Percentiles rank a stretch among this genome's conserved stretches.
Evolutionary conservation across 2,888 invertebrate genomes (phyloP).

Genomic region (Ophion costatus): DNA sequence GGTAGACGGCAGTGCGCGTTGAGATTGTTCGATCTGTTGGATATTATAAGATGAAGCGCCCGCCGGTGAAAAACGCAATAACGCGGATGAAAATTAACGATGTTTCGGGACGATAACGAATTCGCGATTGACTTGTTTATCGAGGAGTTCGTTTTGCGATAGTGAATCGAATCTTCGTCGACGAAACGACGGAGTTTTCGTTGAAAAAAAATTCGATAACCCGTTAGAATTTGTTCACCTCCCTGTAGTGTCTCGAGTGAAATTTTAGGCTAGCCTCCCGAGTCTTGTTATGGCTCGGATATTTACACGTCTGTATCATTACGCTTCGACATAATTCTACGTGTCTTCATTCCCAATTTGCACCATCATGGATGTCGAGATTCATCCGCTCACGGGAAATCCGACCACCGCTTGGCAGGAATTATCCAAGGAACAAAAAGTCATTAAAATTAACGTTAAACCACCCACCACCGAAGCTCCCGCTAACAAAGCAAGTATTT

Average conservation of each 20-base stretch:
- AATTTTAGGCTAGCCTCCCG: conserved; percentile 25
- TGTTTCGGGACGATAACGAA: conserved; percentile 42
- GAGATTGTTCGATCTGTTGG: background rate
- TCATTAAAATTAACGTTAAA: conserved; percentile 88
- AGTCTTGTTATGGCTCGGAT: background rate
- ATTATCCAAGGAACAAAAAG: conserved; percentile 87
- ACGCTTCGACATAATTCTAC: conserved; percentile 1
- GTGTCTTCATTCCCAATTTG: conserved; percentile 2
- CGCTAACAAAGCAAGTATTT: conserved; percentile 84
- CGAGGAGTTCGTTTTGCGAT: conserved; percentile 65
- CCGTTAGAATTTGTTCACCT: background rate
- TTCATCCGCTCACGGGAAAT: conserved; percentile 87
- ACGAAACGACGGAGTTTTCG: background rate
- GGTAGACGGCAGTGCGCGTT: conserved; percentile 11
- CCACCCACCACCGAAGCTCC: conserved; percentile 86
- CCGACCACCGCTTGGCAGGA: conserved; percentile 91
- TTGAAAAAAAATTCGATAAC: background rate
- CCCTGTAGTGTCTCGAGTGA: background rate
- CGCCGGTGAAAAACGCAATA: conserved; percentile 25
- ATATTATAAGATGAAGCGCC: conserved; percentile 47
- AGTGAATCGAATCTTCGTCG: conserved; percentile 11
- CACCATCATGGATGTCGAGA: conserved; percentile 79
- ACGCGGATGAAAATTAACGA: conserved; percentile 28
- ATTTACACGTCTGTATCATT: background rate
- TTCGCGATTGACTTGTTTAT: conserved; percentile 57